Evolutionary conservation across 2,888 invertebrate species (phyloP).

Genomic region (Plebejus melissa): DNA sequence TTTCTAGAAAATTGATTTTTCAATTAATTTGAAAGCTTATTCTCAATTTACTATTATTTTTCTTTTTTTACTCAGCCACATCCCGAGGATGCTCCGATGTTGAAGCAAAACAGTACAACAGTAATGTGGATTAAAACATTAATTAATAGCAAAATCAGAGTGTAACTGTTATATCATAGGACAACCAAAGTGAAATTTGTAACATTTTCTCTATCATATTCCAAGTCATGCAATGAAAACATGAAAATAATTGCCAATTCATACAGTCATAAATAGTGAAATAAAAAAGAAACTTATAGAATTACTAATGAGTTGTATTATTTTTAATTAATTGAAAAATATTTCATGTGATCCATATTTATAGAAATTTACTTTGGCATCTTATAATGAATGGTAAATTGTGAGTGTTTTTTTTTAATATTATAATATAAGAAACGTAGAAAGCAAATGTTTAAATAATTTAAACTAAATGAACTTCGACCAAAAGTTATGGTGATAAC

Average conservation of each 20-base stretch:
- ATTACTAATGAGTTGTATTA: background rate
- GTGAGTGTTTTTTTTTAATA: background rate
- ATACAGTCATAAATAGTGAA: slow-evolving; percentile 13
- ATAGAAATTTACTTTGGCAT: background rate
- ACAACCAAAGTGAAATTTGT: background rate
- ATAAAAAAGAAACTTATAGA: slow-evolving; percentile 11
- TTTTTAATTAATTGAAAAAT: background rate
- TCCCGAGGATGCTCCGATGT: no score
- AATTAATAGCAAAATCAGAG: no score
- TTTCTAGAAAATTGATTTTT: no score
- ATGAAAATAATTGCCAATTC: slow-evolving; percentile 11
- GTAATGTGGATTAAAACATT: no score
- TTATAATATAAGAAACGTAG: background rate
- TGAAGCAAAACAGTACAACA: no score
- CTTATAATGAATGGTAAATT: background rate
- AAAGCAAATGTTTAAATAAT: no score
- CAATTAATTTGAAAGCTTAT: no score
- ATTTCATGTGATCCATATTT: background rate
- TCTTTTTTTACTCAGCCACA: no score
- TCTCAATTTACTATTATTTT: no score
- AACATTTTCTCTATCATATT: slow-evolving; percentile 15
- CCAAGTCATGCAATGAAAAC: slow-evolving; percentile 9
- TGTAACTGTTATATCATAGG: background rate
- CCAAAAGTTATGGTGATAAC: background rate
- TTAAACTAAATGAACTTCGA: background rate